These are phyloP conservation scores for Notarius quadriscutis DNA, from an alignment of 2,113 vertebrate genomes.

Conservation along the genomic window DNA sequence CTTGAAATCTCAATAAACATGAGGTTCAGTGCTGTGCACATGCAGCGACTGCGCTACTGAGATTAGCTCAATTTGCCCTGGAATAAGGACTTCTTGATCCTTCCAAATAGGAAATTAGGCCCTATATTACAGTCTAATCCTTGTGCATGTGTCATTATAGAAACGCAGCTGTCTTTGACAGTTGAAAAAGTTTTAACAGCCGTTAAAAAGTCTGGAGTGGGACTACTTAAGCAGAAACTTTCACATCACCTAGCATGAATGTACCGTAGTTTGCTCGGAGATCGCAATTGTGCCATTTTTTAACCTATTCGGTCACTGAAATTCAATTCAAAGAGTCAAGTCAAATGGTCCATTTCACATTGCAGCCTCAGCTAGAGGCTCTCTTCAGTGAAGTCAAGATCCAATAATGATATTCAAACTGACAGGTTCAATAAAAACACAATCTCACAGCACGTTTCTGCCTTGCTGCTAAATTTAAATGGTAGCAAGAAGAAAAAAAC, in stretches of 20 bases:
- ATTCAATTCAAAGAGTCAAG: constrained; percentile 19
- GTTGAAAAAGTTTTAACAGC: neutral
- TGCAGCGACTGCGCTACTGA: constrained; percentile 18
- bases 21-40: constrained; percentile 14
- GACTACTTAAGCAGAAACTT: constrained; percentile 16
- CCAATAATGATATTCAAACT: constrained; percentile 34
- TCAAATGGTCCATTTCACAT: constrained; percentile 43
- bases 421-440: constrained; percentile 37
- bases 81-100: constrained; percentile 25
- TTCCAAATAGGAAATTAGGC: constrained; percentile 44
- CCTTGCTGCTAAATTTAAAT: constrained; percentile 14
- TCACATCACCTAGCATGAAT: neutral
- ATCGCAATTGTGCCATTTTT: constrained; percentile 15
- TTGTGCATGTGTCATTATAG: neutral
- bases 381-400: constrained; percentile 13
- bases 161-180: neutral
- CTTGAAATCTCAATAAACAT: constrained; percentile 40
- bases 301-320: constrained; percentile 5
- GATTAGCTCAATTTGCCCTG: constrained; percentile 48
- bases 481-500: neutral
- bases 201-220: neutral
- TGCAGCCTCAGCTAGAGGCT: constrained; percentile 15
- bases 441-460: constrained; percentile 40
- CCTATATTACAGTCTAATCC: constrained; percentile 24
- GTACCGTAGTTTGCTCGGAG: constrained; percentile 1